phyloP scores from a whole-genome alignment of 23 tunicate genomes.

The Oikopleura vanhoeffeni region DNA sequence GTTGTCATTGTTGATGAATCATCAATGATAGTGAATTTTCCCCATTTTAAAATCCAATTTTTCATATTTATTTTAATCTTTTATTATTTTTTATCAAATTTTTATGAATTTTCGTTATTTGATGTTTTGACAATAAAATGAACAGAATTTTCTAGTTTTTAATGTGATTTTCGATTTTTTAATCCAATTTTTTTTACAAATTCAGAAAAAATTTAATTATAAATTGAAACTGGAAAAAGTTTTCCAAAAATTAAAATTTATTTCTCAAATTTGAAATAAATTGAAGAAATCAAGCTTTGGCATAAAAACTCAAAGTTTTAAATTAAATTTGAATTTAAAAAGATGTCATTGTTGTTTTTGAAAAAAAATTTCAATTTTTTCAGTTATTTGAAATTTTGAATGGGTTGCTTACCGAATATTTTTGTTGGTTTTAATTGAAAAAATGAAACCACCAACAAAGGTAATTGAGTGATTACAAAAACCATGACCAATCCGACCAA shows the following conservation, averaged over 20 bases:
- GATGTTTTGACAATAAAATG: not conserved
- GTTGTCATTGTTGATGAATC: too few relatives aligned
- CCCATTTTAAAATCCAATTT: too few relatives aligned
- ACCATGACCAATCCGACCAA: not conserved
- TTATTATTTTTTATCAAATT: not conserved
- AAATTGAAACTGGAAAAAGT: not conserved
- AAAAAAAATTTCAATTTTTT: too few relatives aligned
- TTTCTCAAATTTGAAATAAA: too few relatives aligned
- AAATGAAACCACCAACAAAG: not conserved
- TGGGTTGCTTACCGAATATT: not conserved
- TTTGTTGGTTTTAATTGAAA: not conserved
- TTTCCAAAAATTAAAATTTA: not conserved
- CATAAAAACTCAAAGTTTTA: too few relatives aligned
- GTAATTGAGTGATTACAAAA: not conserved
- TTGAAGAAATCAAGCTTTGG: too few relatives aligned
- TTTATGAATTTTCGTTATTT: not conserved
- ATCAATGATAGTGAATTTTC: too few relatives aligned
- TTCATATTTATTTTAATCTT: too few relatives aligned
- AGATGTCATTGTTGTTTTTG: too few relatives aligned
- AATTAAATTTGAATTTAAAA: too few relatives aligned
- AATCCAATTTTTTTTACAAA: not conserved
- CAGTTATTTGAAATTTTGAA: not conserved
- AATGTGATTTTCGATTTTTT: not conserved
- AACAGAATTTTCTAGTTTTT: too few relatives aligned
- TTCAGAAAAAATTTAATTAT: too few relatives aligned